Percentiles rank a stretch among this genome's conserved stretches.
These are phyloP conservation scores for Drosophila persimilis DNA, from an alignment of 1,140 invertebrate species.

Conservation along the genomic window DNA sequence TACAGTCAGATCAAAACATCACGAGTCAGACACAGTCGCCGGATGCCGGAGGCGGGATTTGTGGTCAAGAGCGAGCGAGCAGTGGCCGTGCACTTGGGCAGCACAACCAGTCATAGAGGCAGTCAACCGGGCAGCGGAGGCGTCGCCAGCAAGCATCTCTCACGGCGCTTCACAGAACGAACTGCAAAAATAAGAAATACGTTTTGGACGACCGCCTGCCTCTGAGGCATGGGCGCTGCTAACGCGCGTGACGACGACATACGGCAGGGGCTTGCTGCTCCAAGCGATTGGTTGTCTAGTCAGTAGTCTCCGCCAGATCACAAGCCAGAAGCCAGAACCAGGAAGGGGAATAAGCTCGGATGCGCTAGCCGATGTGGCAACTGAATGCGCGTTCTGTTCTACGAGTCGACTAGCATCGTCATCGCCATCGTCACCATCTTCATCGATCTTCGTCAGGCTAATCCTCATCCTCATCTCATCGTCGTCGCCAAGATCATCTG, in stretches of 20 bases:
- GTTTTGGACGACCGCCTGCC: conserved; percentile 47
- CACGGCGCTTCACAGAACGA: conserved; percentile 57
- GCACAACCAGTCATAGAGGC: conserved; percentile 18
- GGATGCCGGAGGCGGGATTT: conserved; percentile 52
- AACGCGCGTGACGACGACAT: conserved; percentile 31
- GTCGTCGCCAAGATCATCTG: conserved; percentile 38
- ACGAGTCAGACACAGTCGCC: conserved; percentile 47
- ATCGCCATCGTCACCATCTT: background rate
- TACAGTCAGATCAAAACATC: conserved; percentile 61
- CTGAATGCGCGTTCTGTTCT: conserved; percentile 3
- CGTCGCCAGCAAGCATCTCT: conserved; percentile 45
- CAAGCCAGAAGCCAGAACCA: conserved; percentile 19
- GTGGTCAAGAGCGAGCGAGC: conserved; percentile 28
- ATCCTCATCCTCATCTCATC: conserved; percentile 46
- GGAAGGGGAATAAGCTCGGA: conserved; percentile 48
- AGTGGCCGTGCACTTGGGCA: conserved; percentile 26
- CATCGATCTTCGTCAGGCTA: conserved; percentile 29
- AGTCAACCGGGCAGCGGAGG: conserved; percentile 61
- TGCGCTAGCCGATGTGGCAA: conserved; percentile 43
- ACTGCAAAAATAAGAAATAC: conserved; percentile 79
- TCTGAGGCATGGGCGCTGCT: conserved; percentile 44
- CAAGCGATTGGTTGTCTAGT: conserved; percentile 47
- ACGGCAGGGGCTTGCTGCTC: conserved; percentile 44
- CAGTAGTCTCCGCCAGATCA: conserved; percentile 37
- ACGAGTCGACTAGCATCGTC: conserved; percentile 13